phyloP scores from a whole-genome alignment of 2,797 vertebrate species.

The Notamacropus eugenii region DNA sequence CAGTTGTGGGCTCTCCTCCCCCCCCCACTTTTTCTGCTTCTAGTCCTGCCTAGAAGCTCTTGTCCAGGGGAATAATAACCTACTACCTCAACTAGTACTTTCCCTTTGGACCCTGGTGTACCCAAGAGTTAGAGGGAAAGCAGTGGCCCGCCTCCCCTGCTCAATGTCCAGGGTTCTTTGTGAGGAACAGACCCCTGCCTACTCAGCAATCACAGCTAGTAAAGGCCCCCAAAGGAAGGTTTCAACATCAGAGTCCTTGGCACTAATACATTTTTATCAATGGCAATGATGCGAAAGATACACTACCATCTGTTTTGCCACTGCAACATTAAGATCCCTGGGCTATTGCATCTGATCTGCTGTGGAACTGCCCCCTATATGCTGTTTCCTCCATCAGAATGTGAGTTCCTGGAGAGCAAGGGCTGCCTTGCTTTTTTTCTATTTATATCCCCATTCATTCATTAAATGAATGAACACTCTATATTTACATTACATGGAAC shows the following conservation, averaged over 20 bases:
- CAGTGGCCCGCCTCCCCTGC: too few relatives aligned
- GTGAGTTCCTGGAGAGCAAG: background rate
- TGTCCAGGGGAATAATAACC: background rate
- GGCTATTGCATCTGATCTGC: background rate
- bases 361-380: background rate
- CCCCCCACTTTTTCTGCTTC: background rate
- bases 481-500: slow-evolving; percentile 3
- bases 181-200: background rate
- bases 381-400: background rate
- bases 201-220: background rate
- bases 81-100: background rate
- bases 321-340: background rate
- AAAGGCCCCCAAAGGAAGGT: background rate
- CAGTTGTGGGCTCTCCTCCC: accelerated
- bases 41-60: background rate
- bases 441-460: background rate
- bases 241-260: background rate
- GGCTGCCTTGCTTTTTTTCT: background rate
- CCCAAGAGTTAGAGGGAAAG: background rate
- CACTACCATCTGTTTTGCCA: background rate
- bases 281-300: background rate
- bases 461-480: slow-evolving; percentile 27
- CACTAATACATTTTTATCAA: background rate
- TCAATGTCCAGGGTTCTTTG: background rate
- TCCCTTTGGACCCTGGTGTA: background rate